These are phyloP conservation scores for Enteromius viviparus DNA, from an alignment of 2,797 vertebrate genomes.

Conservation along the genomic window DNA sequence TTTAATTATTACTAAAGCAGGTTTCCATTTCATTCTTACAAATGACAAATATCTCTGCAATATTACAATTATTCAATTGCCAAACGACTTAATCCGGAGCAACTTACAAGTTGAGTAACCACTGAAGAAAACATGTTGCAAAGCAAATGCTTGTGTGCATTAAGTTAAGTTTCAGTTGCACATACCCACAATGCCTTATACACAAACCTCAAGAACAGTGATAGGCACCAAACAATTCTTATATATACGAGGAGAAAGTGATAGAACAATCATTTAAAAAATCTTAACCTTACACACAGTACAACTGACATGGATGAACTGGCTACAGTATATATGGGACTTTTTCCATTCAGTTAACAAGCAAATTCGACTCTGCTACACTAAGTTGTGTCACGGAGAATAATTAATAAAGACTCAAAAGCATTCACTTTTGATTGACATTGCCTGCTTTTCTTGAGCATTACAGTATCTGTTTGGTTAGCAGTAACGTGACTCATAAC, in stretches of 20 bases:
- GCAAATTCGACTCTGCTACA: background rate
- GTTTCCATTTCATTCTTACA: background rate
- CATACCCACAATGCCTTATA: background rate
- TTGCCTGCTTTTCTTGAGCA: background rate
- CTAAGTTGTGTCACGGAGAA: background rate
- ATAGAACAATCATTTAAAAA: background rate
- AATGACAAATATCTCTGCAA: background rate
- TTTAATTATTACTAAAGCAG: background rate
- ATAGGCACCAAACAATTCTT: background rate
- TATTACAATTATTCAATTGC: background rate
- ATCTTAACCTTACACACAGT: background rate
- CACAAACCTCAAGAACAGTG: background rate
- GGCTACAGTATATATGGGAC: background rate
- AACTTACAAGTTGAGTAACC: background rate
- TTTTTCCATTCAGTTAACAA: background rate
- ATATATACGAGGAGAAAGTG: background rate
- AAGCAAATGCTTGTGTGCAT: background rate
- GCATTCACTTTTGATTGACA: background rate
- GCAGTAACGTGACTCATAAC: slow-evolving; percentile 13
- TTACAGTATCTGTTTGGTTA: slow-evolving; percentile 23
- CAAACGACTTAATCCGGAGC: background rate
- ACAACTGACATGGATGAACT: background rate
- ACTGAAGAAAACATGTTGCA: background rate
- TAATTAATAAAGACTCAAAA: background rate
- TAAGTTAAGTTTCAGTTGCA: background rate